Conservation (phyloP, 2,113 vertebrate species). For the Syrrhaptes paradoxus region DNA sequence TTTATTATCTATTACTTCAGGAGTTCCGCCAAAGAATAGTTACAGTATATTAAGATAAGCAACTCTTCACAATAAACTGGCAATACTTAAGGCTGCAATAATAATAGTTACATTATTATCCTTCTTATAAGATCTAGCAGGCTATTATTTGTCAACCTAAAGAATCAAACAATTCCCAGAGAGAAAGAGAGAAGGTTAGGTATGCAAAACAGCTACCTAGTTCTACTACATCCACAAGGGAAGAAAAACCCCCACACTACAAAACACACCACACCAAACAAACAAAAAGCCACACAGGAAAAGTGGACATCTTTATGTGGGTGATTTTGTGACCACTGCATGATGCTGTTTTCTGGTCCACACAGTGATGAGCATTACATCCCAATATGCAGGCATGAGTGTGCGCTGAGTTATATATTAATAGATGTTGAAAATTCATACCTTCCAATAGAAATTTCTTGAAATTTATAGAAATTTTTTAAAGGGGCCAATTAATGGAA, state of each 20-base stretch:
- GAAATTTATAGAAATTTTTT: too few relatives aligned
- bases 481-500: not conserved
- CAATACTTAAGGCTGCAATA: not conserved
- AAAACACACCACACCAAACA: not conserved
- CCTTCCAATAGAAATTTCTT: not conserved
- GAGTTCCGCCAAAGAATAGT: not conserved
- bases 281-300: not conserved
- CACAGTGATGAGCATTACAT: not conserved
- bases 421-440: not conserved
- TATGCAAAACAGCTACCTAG: not conserved
- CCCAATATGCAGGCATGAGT: not conserved
- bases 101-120: not conserved
- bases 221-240: not conserved
- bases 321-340: not conserved
- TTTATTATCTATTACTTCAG: not conserved
- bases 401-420: accelerated
- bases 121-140: not conserved
- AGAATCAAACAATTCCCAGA: not conserved
- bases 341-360: not conserved
- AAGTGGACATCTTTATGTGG: not conserved
- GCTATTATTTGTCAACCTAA: not conserved
- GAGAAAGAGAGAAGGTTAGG: not conserved
- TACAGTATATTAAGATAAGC: not conserved
- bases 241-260: too few relatives aligned
- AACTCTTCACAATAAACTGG: not conserved